Conservation (phyloP, 2,888 invertebrate genomes). For the Zygothrica quintamaculata region DNA sequence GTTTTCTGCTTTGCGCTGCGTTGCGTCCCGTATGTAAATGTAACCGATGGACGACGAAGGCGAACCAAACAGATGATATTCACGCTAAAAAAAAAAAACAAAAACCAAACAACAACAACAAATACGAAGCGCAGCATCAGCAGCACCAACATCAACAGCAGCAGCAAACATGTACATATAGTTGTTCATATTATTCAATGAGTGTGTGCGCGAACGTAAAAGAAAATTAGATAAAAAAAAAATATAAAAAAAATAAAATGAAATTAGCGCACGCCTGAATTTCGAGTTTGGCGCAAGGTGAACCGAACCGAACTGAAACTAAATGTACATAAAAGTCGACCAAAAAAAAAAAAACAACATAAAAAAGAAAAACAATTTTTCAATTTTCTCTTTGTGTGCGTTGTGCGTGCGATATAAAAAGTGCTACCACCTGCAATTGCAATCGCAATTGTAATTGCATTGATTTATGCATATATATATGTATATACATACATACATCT, state of each 20-base stretch:
- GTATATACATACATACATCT: constrained; percentile 21
- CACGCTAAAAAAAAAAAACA: constrained; percentile 53
- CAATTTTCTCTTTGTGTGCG: constrained; percentile 58
- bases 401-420: constrained; percentile 62
- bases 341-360: too few relatives aligned
- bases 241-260: constrained; percentile 66
- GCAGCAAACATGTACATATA: constrained; percentile 59
- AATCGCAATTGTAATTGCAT: constrained; percentile 55
- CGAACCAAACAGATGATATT: constrained; percentile 67
- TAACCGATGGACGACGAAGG: constrained; percentile 66
- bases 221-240: too few relatives aligned
- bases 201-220: constrained; percentile 63
- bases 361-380: constrained; percentile 71
- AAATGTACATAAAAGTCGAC: constrained; percentile 51
- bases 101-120: constrained; percentile 52
- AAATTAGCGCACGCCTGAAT: constrained; percentile 77
- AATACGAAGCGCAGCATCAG: constrained; percentile 46
- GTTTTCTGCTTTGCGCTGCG: constrained; percentile 35
- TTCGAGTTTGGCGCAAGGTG: constrained; percentile 75
- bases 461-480: constrained; percentile 58
- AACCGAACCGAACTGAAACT: constrained; percentile 55
- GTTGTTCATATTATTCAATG: constrained; percentile 68
- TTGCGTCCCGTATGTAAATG: constrained; percentile 64
- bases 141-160: constrained; percentile 33
- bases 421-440: constrained; percentile 47